phyloP scores from a whole-genome alignment of 2,113 vertebrate species.

The Zosterops borbonicus region DNA sequence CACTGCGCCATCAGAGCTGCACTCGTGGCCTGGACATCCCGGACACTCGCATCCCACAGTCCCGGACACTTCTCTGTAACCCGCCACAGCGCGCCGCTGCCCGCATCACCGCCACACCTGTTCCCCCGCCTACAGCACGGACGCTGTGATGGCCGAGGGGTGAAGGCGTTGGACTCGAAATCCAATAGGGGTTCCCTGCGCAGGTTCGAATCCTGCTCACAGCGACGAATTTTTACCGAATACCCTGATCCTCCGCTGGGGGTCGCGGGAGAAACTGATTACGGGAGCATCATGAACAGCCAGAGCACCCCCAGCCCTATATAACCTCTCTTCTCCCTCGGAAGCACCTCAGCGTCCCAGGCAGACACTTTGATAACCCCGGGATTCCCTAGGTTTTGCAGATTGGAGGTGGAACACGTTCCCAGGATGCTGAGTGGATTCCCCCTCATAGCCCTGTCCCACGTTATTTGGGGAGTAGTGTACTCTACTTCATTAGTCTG shows the following conservation, averaged over 20 bases:
- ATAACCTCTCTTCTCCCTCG: too few species aligned
- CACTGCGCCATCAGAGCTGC: too few species aligned
- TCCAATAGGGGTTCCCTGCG: neutral
- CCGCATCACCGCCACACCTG: accelerated
- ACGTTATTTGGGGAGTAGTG: too few species aligned
- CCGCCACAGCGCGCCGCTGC: accelerated
- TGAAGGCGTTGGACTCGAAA: slow-evolving; percentile 30
- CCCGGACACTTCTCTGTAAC: neutral
- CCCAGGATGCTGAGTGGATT: too few species aligned
- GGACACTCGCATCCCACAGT: neutral
- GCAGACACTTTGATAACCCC: too few species aligned
- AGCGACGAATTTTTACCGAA: neutral
- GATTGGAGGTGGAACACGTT: neutral
- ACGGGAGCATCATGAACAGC: accelerated
- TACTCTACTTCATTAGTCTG: accelerated
- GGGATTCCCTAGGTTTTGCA: neutral
- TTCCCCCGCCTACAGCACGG: accelerated
- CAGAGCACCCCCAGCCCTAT: accelerated
- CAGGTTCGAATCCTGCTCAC: slow-evolving; percentile 18
- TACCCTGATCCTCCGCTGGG: too few species aligned
- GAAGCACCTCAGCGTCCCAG: neutral
- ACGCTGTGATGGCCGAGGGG: slow-evolving; percentile 23
- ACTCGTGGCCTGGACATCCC: too few species aligned
- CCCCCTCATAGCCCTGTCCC: neutral
- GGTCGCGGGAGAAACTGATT: too few species aligned